Base-by-base conservation (phyloP, 2,797 vertebrate species). In the Cossypha polioptera region DNA sequence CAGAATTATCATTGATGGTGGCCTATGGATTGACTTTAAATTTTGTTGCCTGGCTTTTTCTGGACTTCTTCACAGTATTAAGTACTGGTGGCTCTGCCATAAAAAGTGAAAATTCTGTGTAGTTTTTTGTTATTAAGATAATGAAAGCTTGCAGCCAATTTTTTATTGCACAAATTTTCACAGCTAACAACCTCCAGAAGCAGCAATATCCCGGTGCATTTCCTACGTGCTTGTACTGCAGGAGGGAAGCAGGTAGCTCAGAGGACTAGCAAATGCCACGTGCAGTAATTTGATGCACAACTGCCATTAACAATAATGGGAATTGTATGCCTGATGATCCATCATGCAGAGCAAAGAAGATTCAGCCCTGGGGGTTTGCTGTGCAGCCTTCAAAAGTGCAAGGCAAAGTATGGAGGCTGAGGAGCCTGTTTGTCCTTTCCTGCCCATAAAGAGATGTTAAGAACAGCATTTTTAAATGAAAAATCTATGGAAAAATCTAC, bases 241-340 rank as follows among this genome's bases (percentile, higher is more conserved):
- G 35, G 47, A 86, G 51, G 65, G 31, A 79, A 53, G 36, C 7
- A 67, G 79, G 73, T 50, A 83, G 62, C 74, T 95, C 67, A 51
- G 72, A 92, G 67, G 45, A 74, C 36, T 31, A 10, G n/a, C 73
- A 96, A 94, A 94, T 90, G 79, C 72, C 79, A 76, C 2, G 0
- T 93, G 77, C 2, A 45, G 86, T 66, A 85, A 84, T 88, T 79
- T 92, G 88, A 94, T 77, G 91, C 74, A 92, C 76, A 90, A 45
- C 54, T 94, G 87, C 88, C 91, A 93, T 92, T 96, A 95, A 71
- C 95, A 95, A 53, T 72, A 93, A 92, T 76, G 88, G 76, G 57
- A 91, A 79, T 89, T 89, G 57, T 72, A 42, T 28, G n/a, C 61
- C 80, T 90, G 86, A 85, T 74, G 74, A 95, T 96, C 85, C 61